These are phyloP conservation scores for Chrysina gloriosa DNA, from an alignment of 2,888 invertebrate genomes.

Conservation along the genomic window DNA sequence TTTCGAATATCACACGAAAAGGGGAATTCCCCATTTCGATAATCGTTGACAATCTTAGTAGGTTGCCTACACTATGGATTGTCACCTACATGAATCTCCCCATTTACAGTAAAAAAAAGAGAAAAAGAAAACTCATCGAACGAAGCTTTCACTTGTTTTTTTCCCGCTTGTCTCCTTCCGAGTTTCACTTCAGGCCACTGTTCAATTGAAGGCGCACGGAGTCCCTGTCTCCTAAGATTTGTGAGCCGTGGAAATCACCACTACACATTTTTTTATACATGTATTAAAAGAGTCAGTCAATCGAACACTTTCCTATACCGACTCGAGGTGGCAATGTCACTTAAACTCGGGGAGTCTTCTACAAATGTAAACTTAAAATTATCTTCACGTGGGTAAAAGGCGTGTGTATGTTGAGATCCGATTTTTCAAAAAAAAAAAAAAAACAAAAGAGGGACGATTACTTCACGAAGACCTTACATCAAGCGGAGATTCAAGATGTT, in stretches of 20 bases:
- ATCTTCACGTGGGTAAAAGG: slow-evolving; percentile 40
- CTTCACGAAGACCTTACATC: slow-evolving; percentile 11
- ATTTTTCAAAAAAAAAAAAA: too few relatives aligned
- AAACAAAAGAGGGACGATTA: slow-evolving; percentile 1
- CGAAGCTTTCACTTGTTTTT: slow-evolving; percentile 26
- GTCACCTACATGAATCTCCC: slow-evolving; percentile 40
- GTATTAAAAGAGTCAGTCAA: slow-evolving; percentile 38
- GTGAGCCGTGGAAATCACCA: not conserved
- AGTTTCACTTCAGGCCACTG: slow-evolving; percentile 29
- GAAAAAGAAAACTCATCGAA: slow-evolving; percentile 22
- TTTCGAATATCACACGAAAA: not conserved
- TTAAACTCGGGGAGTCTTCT: slow-evolving; percentile 27
- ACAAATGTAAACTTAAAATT: slow-evolving; percentile 44
- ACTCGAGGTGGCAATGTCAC: slow-evolving; percentile 38
- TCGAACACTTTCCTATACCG: slow-evolving; percentile 28
- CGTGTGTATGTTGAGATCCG: slow-evolving; percentile 23
- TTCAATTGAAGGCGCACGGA: slow-evolving; percentile 1
- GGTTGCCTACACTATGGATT: slow-evolving; percentile 31
- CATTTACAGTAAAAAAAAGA: slow-evolving; percentile 27
- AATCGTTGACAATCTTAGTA: slow-evolving; percentile 24
- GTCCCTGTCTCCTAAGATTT: not conserved
- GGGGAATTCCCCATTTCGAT: not conserved
- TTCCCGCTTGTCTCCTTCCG: slow-evolving; percentile 7
- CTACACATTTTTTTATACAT: slow-evolving; percentile 28
- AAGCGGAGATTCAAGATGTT: slow-evolving; percentile 43